phyloP scores from a whole-genome alignment of 2,113 vertebrate species.

The Cnemophilus loriae region DNA sequence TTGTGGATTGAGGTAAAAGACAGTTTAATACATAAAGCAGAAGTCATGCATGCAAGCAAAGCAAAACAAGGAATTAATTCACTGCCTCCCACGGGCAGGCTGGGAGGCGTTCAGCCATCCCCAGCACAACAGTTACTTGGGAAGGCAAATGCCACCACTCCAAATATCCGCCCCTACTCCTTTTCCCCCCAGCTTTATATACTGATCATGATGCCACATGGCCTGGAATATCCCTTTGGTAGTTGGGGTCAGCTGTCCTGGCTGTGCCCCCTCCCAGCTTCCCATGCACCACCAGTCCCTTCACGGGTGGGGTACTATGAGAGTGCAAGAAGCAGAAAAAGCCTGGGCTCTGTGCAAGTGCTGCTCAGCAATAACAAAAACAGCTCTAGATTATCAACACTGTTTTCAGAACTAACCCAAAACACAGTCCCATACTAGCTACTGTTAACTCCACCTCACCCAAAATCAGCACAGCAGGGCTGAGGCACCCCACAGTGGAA shows the following conservation, averaged over 20 bases:
- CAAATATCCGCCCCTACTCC: neutral
- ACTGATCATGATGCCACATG: neutral
- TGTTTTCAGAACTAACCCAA: neutral
- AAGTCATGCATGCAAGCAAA: neutral
- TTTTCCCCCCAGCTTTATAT: neutral
- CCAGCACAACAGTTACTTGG: neutral
- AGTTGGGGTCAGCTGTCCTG: neutral
- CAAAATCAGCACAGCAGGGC: neutral
- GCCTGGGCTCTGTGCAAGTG: neutral
- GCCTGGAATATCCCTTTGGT: neutral
- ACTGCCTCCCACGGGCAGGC: neutral
- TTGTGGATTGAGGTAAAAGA: neutral
- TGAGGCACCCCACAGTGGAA: neutral
- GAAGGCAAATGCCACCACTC: neutral
- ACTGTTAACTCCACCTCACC: neutral
- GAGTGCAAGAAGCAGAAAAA: too few relatives aligned
- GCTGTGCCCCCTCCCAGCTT: neutral
- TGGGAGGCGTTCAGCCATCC: neutral
- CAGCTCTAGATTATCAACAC: neutral
- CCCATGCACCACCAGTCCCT: too few relatives aligned
- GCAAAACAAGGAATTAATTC: neutral
- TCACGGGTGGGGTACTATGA: neutral
- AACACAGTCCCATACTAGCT: neutral
- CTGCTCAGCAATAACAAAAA: neutral
- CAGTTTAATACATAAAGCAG: neutral